These are phyloP conservation scores for Agraylea sexmaculata DNA, from an alignment of 1,140 invertebrate species.

Conservation along the genomic window DNA sequence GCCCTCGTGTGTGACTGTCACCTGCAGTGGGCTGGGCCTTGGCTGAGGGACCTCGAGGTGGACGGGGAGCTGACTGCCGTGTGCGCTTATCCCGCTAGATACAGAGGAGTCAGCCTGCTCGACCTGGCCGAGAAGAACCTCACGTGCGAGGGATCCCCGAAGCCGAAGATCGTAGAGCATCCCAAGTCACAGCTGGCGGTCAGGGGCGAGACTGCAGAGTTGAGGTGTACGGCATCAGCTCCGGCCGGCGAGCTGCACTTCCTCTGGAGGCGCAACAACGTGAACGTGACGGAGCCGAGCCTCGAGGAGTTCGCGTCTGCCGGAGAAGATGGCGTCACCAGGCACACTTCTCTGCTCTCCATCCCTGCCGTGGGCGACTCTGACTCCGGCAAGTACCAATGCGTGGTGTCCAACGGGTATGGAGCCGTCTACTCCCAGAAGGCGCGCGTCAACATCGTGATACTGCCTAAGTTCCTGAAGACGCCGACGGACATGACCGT, in stretches of 20 bases:
- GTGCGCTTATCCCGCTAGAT: constrained; percentile 66
- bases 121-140: constrained; percentile 57
- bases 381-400: constrained; percentile 84
- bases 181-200: constrained; percentile 71
- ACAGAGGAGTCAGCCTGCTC: constrained; percentile 53
- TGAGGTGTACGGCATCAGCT: constrained; percentile 59
- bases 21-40: constrained; percentile 65
- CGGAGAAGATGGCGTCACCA: constrained; percentile 39
- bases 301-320: constrained; percentile 33
- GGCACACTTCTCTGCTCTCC: constrained; percentile 54
- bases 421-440: constrained; percentile 82
- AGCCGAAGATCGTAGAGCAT: constrained; percentile 71
- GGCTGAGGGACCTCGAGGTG: constrained; percentile 45
- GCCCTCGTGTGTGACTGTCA: constrained; percentile 78
- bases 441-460: constrained; percentile 74
- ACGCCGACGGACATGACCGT: constrained; percentile 75
- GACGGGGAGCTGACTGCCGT: constrained; percentile 42
- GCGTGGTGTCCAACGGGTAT: constrained; percentile 79
- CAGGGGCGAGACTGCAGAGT: constrained; percentile 69
- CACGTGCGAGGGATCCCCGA: constrained; percentile 73
- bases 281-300: constrained; percentile 46
- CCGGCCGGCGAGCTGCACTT: constrained; percentile 54
- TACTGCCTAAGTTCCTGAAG: constrained; percentile 79
- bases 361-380: constrained; percentile 60
- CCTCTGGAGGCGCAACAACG: constrained; percentile 82